Conservation (phyloP, 1,140 invertebrate species). For the Eumaeus atala region DNA sequence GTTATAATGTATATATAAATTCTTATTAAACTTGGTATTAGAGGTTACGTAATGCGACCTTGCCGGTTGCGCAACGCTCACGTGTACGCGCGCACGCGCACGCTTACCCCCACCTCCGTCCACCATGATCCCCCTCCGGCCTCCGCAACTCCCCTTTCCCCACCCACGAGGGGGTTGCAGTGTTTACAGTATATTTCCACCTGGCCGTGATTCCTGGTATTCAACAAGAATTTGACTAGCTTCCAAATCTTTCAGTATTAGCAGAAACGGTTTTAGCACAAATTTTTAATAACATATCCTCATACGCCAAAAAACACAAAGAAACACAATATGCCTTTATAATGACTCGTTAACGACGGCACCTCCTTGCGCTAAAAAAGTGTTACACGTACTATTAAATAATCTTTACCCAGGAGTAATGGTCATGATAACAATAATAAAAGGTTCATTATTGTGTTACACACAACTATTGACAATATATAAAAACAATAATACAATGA, state of each 20-base stretch:
- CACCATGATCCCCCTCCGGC: not conserved
- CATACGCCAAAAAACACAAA: no score
- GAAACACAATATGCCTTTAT: no score
- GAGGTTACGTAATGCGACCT: conserved; percentile 20
- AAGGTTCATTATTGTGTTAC: no score
- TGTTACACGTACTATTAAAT: no score
- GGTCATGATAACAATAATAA: no score
- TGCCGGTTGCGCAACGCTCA: conserved; percentile 21
- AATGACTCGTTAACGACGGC: no score
- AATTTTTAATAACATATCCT: no score
- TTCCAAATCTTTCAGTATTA: not conserved
- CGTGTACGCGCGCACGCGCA: conserved; percentile 13
- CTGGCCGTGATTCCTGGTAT: not conserved
- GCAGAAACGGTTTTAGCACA: not conserved
- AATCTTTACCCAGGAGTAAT: no score
- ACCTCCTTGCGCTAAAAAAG: no score
- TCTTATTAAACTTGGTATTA: not conserved
- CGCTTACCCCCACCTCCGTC: no score
- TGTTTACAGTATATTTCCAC: not conserved
- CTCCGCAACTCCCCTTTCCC: not conserved
- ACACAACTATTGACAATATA: no score
- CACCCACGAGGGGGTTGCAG: not conserved
- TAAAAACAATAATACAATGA: no score
- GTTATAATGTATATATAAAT: not conserved
- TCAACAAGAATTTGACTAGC: not conserved